Conservation (phyloP, 1,140 invertebrate genomes). For the Ditylenchus dipsaci region DNA sequence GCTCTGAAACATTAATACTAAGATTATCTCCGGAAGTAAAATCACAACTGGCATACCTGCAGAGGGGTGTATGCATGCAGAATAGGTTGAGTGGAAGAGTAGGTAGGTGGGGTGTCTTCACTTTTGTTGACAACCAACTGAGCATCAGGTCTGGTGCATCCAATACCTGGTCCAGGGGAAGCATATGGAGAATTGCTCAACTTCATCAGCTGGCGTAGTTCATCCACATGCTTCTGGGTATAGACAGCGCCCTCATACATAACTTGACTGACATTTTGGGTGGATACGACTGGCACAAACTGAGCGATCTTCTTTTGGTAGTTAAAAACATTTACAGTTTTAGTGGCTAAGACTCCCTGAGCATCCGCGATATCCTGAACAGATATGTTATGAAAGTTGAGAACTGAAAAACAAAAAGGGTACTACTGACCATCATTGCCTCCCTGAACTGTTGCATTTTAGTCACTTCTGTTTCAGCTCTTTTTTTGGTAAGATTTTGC, state of each 20-base stretch:
- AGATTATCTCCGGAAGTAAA: too few relatives aligned
- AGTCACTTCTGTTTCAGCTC: constrained; percentile 30
- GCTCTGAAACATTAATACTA: too few relatives aligned
- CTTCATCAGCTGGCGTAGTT: constrained; percentile 31
- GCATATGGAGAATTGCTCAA: too few relatives aligned
- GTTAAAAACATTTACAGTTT: constrained; percentile 30
- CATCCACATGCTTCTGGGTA: constrained; percentile 31
- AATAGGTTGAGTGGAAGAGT: too few relatives aligned
- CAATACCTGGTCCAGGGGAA: too few relatives aligned
- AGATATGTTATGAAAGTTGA: neutral
- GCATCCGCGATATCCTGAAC: constrained; percentile 43
- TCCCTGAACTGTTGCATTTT: constrained; percentile 39
- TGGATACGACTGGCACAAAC: constrained; percentile 38
- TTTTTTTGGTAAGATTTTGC: too few relatives aligned
- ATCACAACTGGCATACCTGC: too few relatives aligned
- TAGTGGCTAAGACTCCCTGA: constrained; percentile 25
- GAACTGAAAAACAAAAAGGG: neutral
- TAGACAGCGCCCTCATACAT: constrained; percentile 39
- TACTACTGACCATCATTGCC: constrained; percentile 34
- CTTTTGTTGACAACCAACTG: too few relatives aligned
- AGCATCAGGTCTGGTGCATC: too few relatives aligned
- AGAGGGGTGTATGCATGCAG: too few relatives aligned
- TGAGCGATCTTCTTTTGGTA: constrained; percentile 49
- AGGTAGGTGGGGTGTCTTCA: too few relatives aligned
- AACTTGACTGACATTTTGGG: constrained; percentile 37